These are phyloP conservation scores for Hiodon tergisus DNA, from an alignment of 2,113 vertebrate species.

Conservation along the genomic window DNA sequence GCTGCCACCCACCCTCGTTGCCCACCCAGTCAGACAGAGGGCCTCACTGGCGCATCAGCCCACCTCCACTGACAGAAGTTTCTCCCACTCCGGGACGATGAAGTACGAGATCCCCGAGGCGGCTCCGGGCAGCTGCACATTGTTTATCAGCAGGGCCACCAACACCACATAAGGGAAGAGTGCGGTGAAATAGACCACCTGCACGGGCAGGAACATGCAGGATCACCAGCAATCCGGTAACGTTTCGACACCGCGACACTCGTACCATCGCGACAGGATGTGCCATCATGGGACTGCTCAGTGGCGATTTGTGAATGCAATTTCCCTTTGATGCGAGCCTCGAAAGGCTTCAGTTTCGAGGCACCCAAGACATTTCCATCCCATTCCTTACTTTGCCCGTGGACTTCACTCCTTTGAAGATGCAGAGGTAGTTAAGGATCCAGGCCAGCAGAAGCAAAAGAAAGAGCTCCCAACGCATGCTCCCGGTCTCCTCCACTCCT, in stretches of 20 bases:
- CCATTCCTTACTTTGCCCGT: slow-evolving; percentile 59
- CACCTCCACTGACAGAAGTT: slow-evolving; percentile 59
- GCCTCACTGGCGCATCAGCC: neutral
- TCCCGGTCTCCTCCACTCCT: slow-evolving; percentile 54
- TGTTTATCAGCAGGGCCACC: slow-evolving; percentile 64
- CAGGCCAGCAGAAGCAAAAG: slow-evolving; percentile 61
- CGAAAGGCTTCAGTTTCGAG: neutral
- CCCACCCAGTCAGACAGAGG: neutral
- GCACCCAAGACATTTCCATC: neutral
- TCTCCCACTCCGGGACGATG: slow-evolving; percentile 61
- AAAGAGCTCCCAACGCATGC: slow-evolving; percentile 59
- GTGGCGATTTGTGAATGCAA: too few species aligned
- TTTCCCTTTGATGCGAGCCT: too few species aligned
- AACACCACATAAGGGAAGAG: slow-evolving; percentile 66
- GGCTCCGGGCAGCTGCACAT: slow-evolving; percentile 64
- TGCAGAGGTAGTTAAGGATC: slow-evolving; percentile 65
- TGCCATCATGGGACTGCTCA: neutral
- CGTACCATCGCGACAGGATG: too few species aligned
- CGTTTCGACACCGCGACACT: neutral
- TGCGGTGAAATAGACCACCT: slow-evolving; percentile 70
- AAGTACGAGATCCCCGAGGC: slow-evolving; percentile 59
- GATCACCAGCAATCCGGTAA: neutral
- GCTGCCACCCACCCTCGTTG: neutral
- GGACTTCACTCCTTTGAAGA: slow-evolving; percentile 68
- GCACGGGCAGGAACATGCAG: slow-evolving; percentile 14